Percentiles rank a stretch among this genome's conserved stretches.
These are phyloP conservation scores for Papilio protenor DNA, from an alignment of 2,888 invertebrate species.

Conservation along the genomic window DNA sequence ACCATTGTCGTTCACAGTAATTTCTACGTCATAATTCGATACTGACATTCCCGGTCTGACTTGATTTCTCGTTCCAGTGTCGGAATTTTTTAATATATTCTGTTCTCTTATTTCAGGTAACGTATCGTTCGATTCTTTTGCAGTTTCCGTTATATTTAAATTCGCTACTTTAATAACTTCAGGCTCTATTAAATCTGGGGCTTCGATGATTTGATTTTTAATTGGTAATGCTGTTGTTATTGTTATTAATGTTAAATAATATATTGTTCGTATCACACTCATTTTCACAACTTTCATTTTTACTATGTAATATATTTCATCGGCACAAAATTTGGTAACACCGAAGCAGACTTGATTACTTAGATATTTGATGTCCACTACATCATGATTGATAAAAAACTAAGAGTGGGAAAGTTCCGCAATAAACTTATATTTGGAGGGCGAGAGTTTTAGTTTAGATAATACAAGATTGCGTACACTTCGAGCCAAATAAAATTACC, in stretches of 20 bases:
- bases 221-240: constrained; percentile 54
- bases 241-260: constrained; percentile 45
- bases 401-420: constrained; percentile 39
- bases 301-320: constrained; percentile 19
- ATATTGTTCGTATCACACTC: constrained; percentile 49
- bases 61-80: constrained; percentile 49
- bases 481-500: constrained; percentile 20
- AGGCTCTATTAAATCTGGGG: constrained; percentile 14
- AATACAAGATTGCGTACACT: constrained; percentile 38
- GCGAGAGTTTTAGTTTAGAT: constrained; percentile 28
- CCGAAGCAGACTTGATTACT: constrained; percentile 20
- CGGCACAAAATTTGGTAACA: constrained; percentile 18
- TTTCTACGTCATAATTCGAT: constrained; percentile 55
- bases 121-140: constrained; percentile 1
- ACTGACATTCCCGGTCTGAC: constrained; percentile 64
- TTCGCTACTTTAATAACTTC: constrained; percentile 36
- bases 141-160: constrained; percentile 24
- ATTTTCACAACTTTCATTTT: constrained; percentile 47
- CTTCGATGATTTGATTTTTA: constrained; percentile 31
- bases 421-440: constrained; percentile 26
- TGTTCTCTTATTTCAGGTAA: not conserved
- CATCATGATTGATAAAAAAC: constrained; percentile 47
- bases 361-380: constrained; percentile 44
- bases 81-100: constrained; percentile 38
- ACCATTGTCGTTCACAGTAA: constrained; percentile 53